These are phyloP conservation scores for Oscheius sp. DNA, from an alignment of 2,888 invertebrate species.

Conservation along the genomic window DNA sequence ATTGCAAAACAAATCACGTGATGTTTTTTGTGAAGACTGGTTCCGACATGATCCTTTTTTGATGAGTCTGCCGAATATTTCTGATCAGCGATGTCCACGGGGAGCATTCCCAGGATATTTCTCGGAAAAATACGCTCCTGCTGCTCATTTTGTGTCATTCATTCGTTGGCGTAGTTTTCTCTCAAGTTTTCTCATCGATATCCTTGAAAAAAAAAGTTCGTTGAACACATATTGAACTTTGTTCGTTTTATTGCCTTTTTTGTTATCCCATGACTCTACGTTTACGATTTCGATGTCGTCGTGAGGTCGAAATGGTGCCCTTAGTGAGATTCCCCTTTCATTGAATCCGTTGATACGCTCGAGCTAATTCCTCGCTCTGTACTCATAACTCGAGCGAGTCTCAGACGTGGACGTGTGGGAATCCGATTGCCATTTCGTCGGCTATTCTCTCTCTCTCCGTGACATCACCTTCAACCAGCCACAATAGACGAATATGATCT, in stretches of 20 bases:
- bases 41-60: too few relatives aligned
- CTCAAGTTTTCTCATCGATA: too few relatives aligned
- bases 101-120: too few relatives aligned
- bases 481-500: slow-evolving; percentile 3
- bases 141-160: too few relatives aligned
- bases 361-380: background rate
- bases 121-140: too few relatives aligned
- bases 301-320: slow-evolving; percentile 3
- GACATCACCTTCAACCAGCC: background rate
- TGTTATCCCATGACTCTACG: background rate
- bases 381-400: background rate
- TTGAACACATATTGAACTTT: too few relatives aligned
- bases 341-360: background rate
- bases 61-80: too few relatives aligned
- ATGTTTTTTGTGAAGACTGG: too few relatives aligned
- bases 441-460: background rate
- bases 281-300: slow-evolving; percentile 5
- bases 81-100: too few relatives aligned
- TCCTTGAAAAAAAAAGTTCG: too few relatives aligned
- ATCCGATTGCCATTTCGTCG: background rate
- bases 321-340: background rate
- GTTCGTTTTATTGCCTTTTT: background rate
- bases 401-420: background rate
- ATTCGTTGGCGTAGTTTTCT: too few relatives aligned
- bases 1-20: too few relatives aligned